phyloP scores from a whole-genome alignment of 2,797 vertebrate genomes.

The Rhabdophis nuchalis region DNA sequence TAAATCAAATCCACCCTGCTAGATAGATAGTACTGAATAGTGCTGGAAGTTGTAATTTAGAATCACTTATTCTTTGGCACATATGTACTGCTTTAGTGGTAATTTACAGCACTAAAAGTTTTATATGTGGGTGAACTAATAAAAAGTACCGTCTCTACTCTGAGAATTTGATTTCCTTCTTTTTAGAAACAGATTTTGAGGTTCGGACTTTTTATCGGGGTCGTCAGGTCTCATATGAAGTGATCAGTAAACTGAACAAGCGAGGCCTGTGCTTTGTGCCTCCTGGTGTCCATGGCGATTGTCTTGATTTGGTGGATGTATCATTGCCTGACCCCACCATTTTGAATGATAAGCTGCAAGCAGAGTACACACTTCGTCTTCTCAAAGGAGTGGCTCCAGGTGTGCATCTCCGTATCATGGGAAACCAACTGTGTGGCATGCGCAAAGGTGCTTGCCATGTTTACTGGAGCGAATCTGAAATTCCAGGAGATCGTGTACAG shows the following conservation, averaged over 20 bases:
- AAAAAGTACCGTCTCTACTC: background rate
- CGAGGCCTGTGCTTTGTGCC: constrained; percentile 76
- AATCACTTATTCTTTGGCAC: background rate
- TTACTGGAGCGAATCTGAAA: constrained; percentile 79
- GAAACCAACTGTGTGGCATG: constrained; percentile 61
- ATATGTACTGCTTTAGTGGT: background rate
- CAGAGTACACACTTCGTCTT: constrained; percentile 67
- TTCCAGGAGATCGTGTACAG: constrained; percentile 57
- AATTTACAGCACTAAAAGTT: background rate
- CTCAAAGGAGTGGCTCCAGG: constrained; percentile 73
- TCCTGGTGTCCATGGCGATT: constrained; percentile 20
- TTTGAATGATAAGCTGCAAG: constrained; percentile 70
- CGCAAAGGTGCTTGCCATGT: constrained; percentile 72
- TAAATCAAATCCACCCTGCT: too few relatives aligned
- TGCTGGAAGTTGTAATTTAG: background rate
- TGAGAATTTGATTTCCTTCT: background rate
- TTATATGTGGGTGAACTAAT: background rate
- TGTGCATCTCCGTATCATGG: constrained; percentile 67
- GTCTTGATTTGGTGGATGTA: constrained; percentile 64
- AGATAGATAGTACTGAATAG: background rate
- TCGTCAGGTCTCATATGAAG: constrained; percentile 65
- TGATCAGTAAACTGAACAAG: constrained; percentile 61
- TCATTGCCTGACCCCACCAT: constrained; percentile 66
- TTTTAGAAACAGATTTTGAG: constrained; percentile 73
- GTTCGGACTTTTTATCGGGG: constrained; percentile 81